Conservation (phyloP, 1,140 invertebrate species). For the Marisa cornuarietis region DNA sequence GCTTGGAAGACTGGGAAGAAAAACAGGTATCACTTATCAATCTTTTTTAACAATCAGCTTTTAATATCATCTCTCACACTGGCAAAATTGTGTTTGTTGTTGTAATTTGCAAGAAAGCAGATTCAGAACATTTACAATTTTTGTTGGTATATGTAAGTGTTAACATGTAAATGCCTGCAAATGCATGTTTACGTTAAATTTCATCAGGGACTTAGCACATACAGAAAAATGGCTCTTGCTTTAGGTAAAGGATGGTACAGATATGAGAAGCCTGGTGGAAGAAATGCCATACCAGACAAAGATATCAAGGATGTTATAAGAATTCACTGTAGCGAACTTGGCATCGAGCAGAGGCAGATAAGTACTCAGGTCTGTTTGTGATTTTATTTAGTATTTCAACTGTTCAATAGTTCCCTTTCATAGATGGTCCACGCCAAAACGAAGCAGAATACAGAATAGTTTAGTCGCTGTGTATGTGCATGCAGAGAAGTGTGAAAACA, state of each 20-base stretch:
- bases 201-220: too few species aligned
- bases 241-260: slow-evolving; percentile 60
- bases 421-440: too few species aligned
- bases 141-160: background rate
- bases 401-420: too few species aligned
- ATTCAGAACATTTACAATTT: background rate
- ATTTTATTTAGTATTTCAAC: too few species aligned
- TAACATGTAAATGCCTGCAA: too few species aligned
- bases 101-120: background rate
- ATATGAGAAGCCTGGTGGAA: slow-evolving; percentile 50
- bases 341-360: slow-evolving; percentile 45
- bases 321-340: slow-evolving; percentile 45
- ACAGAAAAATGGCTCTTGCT: background rate
- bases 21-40: slow-evolving; percentile 43
- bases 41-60: background rate
- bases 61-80: too few species aligned
- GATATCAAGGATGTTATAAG: slow-evolving; percentile 49
- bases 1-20: slow-evolving; percentile 50
- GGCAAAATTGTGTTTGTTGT: too few species aligned
- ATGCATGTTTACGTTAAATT: too few species aligned
- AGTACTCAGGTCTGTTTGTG: slow-evolving; percentile 38
- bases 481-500: too few species aligned
- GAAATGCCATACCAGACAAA: slow-evolving; percentile 39
- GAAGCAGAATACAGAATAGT: too few species aligned
- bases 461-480: too few species aligned